Evolutionary conservation across 2,888 invertebrate species (phyloP).

Genomic region (Proisotoma minuta): DNA sequence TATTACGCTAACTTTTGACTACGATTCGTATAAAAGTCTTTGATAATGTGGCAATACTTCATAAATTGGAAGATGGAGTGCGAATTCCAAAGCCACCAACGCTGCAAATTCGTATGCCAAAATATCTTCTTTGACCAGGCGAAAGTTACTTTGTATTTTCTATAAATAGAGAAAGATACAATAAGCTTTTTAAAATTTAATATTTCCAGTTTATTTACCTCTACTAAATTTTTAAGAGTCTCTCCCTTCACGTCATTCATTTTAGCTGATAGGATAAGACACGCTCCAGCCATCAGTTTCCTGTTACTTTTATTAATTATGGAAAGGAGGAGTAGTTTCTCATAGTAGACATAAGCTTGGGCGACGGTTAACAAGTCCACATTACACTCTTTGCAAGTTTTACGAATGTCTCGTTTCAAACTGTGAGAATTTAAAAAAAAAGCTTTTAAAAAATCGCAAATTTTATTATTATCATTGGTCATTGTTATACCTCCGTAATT

Average conservation of each 20-base stretch:
- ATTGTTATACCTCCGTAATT: slow-evolving; percentile 78
- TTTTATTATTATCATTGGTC: neutral
- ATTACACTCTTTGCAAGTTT: slow-evolving; percentile 79
- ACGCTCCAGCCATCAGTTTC: slow-evolving; percentile 92
- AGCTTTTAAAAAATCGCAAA: too few species aligned
- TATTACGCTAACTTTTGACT: neutral
- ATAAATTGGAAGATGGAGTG: slow-evolving; percentile 82
- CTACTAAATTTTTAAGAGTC: slow-evolving; percentile 75
- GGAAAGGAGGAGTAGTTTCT: slow-evolving; percentile 85
- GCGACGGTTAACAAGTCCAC: slow-evolving; percentile 85
- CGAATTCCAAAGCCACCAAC: slow-evolving; percentile 88
- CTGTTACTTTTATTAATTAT: slow-evolving; percentile 92
- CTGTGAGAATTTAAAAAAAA: slow-evolving; percentile 55
- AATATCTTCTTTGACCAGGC: slow-evolving; percentile 83
- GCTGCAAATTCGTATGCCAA: slow-evolving; percentile 90
- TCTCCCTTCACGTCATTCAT: slow-evolving; percentile 95
- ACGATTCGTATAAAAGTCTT: slow-evolving; percentile 57
- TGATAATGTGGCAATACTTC: slow-evolving; percentile 95
- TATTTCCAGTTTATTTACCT: slow-evolving; percentile 58
- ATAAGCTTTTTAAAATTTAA: slow-evolving; percentile 2
- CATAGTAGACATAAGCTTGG: slow-evolving; percentile 97
- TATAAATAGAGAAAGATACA: slow-evolving; percentile 52
- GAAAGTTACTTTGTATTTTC: slow-evolving; percentile 86
- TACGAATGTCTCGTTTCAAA: slow-evolving; percentile 91
- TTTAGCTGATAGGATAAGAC: slow-evolving; percentile 88